phyloP scores from a whole-genome alignment of 2,113 vertebrate genomes.

The Empidonax traillii region DNA sequence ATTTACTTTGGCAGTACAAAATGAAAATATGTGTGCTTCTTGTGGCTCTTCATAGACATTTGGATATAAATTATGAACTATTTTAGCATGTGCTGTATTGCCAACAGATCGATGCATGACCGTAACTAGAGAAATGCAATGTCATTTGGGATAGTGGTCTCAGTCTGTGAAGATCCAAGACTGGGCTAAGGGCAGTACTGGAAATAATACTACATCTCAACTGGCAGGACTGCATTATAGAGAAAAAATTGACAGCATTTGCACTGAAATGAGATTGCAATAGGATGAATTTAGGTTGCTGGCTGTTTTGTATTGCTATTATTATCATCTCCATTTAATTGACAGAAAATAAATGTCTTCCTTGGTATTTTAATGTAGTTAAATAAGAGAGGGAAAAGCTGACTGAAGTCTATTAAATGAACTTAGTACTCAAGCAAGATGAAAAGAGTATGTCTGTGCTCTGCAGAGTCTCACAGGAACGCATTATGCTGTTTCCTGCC shows the following conservation, averaged over 20 bases:
- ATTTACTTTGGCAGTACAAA: not conserved
- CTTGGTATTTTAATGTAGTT: not conserved
- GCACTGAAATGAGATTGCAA: not conserved
- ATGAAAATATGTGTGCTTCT: not conserved
- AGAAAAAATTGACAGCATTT: not conserved
- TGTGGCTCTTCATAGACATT: not conserved
- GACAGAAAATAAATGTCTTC: not conserved
- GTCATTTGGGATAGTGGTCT: not conserved
- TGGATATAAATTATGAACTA: not conserved
- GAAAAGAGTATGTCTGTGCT: not conserved
- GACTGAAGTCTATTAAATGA: not conserved
- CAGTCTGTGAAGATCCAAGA: not conserved
- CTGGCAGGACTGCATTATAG: not conserved
- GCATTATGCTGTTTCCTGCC: not conserved
- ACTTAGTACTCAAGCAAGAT: not conserved
- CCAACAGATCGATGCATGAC: not conserved
- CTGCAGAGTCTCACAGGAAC: not conserved
- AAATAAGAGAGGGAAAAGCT: not conserved
- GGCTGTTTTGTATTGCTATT: not conserved
- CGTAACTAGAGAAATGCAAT: not conserved
- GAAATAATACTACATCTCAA: not conserved
- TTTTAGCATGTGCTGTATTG: not conserved
- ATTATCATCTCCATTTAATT: not conserved
- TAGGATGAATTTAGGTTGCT: not conserved
- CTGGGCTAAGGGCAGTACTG: not conserved